These are phyloP conservation scores for Caenorhabditis sulstoni DNA, from an alignment of 2,888 invertebrate species.

Conservation along the genomic window DNA sequence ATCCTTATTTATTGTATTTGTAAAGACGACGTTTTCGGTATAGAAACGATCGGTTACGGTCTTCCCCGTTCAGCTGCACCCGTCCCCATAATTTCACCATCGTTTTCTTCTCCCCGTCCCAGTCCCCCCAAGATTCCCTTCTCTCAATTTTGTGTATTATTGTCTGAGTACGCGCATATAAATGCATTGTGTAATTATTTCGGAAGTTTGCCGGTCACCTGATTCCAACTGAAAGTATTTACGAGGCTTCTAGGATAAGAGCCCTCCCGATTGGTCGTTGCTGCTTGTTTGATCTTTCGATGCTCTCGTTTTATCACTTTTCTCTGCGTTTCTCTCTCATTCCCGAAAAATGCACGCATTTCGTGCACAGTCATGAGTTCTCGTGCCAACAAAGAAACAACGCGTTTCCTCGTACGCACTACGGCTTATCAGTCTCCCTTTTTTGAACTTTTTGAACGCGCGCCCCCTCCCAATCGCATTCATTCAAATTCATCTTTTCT, in stretches of 20 bases:
- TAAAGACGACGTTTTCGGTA: slow-evolving; percentile 37
- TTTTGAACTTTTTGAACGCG: slow-evolving; percentile 12
- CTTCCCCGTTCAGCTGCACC: slow-evolving; percentile 10
- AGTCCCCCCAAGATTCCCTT: neutral
- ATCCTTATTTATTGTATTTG: slow-evolving; percentile 42
- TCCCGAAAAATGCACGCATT: slow-evolving; percentile 28
- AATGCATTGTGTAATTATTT: slow-evolving; percentile 25
- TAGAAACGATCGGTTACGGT: slow-evolving; percentile 49
- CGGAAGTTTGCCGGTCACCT: slow-evolving; percentile 10
- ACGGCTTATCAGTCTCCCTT: neutral
- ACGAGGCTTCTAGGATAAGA: neutral
- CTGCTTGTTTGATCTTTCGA: slow-evolving; percentile 32
- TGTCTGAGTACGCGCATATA: slow-evolving; percentile 24
- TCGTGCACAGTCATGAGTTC: slow-evolving; percentile 39
- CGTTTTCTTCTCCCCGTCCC: slow-evolving; percentile 1
- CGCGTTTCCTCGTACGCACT: neutral
- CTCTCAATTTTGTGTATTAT: slow-evolving; percentile 28
- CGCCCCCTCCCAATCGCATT: neutral
- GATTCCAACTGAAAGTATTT: slow-evolving; percentile 35
- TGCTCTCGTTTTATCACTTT: slow-evolving; percentile 3
- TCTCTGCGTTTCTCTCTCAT: neutral
- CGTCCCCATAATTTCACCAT: neutral
- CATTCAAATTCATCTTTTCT: neutral
- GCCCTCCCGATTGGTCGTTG: neutral
- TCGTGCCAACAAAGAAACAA: slow-evolving; percentile 12